A percentile compares a stretch with the other conserved stretches of the same genome.
Evolutionary conservation across 2,888 invertebrate species (phyloP).

Genomic region (Zonitis immaculata): DNA sequence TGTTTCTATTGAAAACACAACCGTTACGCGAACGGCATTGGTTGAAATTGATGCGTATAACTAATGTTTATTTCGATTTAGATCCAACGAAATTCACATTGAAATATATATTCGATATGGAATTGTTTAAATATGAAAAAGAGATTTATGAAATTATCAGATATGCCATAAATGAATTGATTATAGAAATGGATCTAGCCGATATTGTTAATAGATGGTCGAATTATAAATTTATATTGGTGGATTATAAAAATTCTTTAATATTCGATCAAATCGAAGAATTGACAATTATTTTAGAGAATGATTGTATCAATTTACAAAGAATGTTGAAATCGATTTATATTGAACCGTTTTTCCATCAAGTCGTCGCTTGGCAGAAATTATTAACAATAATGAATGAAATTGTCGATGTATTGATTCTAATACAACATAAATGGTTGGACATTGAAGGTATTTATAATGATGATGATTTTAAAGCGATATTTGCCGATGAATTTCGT

Average conservation of each 20-base stretch:
- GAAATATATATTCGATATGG: constrained; percentile 91
- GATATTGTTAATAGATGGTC: constrained; percentile 77
- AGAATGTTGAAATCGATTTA: constrained; percentile 89
- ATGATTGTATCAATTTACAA: constrained; percentile 85
- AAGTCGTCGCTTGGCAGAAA: constrained; percentile 84
- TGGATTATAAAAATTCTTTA: constrained; percentile 63
- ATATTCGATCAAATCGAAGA: constrained; percentile 81
- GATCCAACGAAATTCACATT: constrained; percentile 86
- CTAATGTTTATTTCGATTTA: constrained; percentile 81
- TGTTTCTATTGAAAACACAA: constrained; percentile 87
- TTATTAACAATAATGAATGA: constrained; percentile 74
- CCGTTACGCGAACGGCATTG: constrained; percentile 88
- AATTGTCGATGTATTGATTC: constrained; percentile 83
- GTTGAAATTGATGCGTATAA: constrained; percentile 82
- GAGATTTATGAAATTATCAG: constrained; percentile 82
- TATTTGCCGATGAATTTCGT: constrained; percentile 81
- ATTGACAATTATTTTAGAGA: constrained; percentile 74
- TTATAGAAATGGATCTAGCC: constrained; percentile 84
- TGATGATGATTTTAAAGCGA: constrained; percentile 84
- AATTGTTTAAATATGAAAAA: constrained; percentile 79
- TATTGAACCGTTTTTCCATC: constrained; percentile 78
- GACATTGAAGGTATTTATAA: constrained; percentile 90
- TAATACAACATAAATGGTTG: constrained; percentile 85
- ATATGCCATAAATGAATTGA: constrained; percentile 83
- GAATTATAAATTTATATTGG: constrained; percentile 58